These are phyloP conservation scores for Isurus oxyrinchus DNA, from an alignment of 2,113 vertebrate genomes.

Conservation along the genomic window DNA sequence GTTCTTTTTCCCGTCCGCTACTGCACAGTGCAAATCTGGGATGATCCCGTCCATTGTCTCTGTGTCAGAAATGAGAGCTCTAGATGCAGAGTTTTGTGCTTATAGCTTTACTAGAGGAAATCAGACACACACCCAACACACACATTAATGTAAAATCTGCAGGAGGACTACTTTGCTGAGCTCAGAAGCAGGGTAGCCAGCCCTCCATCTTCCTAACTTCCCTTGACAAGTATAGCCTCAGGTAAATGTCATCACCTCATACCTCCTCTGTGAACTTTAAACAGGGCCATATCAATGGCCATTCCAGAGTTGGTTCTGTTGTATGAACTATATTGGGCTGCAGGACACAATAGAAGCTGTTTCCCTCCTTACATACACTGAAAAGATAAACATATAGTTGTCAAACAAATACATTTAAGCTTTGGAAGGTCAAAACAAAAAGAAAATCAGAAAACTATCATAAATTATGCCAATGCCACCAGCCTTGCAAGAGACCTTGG, in stretches of 20 bases:
- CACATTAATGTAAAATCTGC: too few relatives aligned
- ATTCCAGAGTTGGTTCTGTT: not conserved
- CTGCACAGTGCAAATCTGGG: too few relatives aligned
- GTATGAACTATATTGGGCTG: not conserved
- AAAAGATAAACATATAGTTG: not conserved
- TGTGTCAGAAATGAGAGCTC: not conserved
- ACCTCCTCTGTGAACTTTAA: not conserved
- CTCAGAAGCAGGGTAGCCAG: too few relatives aligned
- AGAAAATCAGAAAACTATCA: not conserved
- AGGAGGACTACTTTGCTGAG: too few relatives aligned
- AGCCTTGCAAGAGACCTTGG: not conserved
- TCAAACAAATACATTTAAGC: not conserved
- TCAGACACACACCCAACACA: not conserved
- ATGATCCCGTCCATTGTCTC: not conserved
- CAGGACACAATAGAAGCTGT: not conserved
- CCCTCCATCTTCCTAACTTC: not conserved
- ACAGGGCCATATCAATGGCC: not conserved
- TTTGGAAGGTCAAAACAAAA: not conserved
- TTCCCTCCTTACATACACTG: not conserved
- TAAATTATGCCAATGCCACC: not conserved
- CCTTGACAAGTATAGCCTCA: not conserved
- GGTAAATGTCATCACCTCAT: not conserved
- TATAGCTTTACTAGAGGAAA: not conserved
- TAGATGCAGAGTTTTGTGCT: not conserved
- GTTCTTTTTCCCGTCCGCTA: too few relatives aligned